These are phyloP conservation scores for Alectura lathami DNA, from an alignment of 2,113 vertebrate species.

Conservation along the genomic window DNA sequence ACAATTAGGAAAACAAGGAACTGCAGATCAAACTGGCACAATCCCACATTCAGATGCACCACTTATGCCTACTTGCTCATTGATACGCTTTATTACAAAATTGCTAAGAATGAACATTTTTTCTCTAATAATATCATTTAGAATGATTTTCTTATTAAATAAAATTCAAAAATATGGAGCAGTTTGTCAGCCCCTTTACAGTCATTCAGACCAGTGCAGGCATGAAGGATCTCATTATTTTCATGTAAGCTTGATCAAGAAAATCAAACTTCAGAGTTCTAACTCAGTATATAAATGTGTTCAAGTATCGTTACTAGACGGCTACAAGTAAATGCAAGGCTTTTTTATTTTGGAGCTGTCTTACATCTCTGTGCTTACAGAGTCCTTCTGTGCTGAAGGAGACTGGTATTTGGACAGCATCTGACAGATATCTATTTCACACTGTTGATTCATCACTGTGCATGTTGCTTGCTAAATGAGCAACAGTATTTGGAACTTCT, in stretches of 20 bases:
- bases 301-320: neutral
- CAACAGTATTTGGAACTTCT: neutral
- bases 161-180: neutral
- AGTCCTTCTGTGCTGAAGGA: neutral
- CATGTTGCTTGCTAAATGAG: neutral
- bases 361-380: neutral
- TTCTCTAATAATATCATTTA: neutral
- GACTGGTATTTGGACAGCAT: neutral
- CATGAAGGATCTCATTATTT: neutral
- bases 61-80: neutral
- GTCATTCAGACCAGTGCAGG: neutral
- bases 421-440: neutral
- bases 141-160: no score
- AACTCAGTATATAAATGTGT: neutral
- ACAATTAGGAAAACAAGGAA: neutral
- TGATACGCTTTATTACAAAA: neutral
- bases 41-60: neutral
- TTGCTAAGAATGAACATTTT: neutral
- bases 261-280: neutral
- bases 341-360: neutral
- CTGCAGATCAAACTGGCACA: neutral
- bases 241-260: neutral
- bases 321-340: neutral
- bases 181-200: neutral
- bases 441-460: neutral